These are phyloP conservation scores for Hyppa rectilinea DNA, from an alignment of 2,888 invertebrate genomes.

Conservation along the genomic window DNA sequence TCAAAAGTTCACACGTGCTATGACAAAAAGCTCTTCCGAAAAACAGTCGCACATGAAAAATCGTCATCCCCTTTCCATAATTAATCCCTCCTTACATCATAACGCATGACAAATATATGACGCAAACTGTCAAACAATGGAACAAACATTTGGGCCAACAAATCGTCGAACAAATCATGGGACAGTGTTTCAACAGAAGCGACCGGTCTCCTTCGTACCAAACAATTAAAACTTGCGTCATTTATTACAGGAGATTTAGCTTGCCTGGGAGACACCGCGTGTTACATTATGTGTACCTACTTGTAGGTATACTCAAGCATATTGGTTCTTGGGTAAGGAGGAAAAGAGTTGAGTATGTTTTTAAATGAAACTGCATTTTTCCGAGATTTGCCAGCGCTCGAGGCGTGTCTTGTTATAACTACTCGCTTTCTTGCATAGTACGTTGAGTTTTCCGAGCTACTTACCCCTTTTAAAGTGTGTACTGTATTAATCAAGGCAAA, in stretches of 20 bases:
- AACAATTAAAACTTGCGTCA: conserved; percentile 71
- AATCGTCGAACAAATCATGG: conserved; percentile 63
- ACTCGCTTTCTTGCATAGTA: neutral
- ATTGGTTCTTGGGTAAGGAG: neutral
- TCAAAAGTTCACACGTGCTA: neutral
- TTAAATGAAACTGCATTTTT: conserved; percentile 1
- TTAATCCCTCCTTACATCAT: conserved; percentile 23
- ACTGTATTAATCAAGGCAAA: neutral
- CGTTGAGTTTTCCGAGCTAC: neutral
- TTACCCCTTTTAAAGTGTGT: neutral
- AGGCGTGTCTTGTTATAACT: no score
- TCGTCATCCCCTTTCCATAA: conserved; percentile 14
- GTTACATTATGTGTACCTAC: conserved; percentile 41
- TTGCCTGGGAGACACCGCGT: conserved; percentile 59
- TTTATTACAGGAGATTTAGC: conserved; percentile 66
- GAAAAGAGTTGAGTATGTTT: neutral
- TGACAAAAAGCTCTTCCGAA: neutral
- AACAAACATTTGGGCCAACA: conserved; percentile 57
- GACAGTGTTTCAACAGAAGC: conserved; percentile 58
- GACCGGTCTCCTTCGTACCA: conserved; percentile 55
- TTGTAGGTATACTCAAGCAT: conserved; percentile 8
- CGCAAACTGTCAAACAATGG: conserved; percentile 51
- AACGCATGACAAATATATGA: conserved; percentile 38
- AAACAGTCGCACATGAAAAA: conserved; percentile 25
- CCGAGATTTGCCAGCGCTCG: neutral